phyloP scores from a whole-genome alignment of 2,113 vertebrate genomes.

The Anarrhichthys ocellatus region DNA sequence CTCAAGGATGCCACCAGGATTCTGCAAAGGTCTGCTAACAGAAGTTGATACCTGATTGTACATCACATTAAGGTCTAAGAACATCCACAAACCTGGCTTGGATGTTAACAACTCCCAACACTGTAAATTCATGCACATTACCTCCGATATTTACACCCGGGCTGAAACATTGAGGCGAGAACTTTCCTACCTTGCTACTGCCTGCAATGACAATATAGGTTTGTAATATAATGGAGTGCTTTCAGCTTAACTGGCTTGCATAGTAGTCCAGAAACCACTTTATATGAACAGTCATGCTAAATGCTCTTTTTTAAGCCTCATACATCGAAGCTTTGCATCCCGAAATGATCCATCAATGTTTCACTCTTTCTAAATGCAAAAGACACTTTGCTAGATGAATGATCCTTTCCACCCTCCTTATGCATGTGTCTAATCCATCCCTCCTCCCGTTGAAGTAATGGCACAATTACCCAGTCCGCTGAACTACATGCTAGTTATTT shows the following conservation, averaged over 20 bases:
- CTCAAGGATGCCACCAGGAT: constrained; percentile 87
- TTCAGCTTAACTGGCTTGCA: too few species aligned
- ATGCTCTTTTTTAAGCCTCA: neutral
- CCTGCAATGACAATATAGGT: too few species aligned
- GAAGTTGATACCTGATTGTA: neutral
- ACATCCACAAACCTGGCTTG: neutral
- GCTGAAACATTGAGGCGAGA: too few species aligned
- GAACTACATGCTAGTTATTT: neutral
- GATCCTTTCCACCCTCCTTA: neutral
- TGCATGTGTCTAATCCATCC: neutral
- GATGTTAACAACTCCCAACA: neutral
- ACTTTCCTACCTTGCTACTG: too few species aligned
- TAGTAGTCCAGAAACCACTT: too few species aligned
- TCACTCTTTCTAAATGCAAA: neutral
- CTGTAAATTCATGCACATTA: neutral
- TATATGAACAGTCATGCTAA: too few species aligned
- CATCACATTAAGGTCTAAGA: neutral
- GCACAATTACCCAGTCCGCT: neutral
- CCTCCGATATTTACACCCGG: neutral
- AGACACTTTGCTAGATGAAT: neutral
- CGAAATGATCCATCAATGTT: neutral
- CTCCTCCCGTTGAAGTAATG: neutral
- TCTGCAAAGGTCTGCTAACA: constrained; percentile 85
- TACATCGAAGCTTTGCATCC: neutral
- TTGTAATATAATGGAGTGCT: too few species aligned